phyloP scores from a whole-genome alignment of 2,113 vertebrate species.

The Coregonus clupeaformis region DNA sequence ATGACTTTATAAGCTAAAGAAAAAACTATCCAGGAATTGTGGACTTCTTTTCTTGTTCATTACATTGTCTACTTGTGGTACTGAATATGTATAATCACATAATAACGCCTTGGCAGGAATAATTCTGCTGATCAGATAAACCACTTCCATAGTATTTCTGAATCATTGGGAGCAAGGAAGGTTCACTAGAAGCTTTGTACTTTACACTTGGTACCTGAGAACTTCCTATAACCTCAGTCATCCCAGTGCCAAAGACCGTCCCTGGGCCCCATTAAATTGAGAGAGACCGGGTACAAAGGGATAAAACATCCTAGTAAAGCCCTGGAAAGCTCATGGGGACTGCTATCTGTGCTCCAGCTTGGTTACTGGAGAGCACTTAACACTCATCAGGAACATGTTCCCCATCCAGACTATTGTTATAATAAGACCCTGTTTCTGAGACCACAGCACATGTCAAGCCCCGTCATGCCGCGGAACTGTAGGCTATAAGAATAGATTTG shows the following conservation, averaged over 20 bases:
- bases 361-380: background rate
- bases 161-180: constrained; percentile 28
- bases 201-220: constrained; percentile 18
- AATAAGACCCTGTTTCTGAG: background rate
- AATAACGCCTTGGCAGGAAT: constrained; percentile 5
- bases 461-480: background rate
- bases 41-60: no score
- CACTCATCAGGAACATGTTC: background rate
- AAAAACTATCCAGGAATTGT: background rate
- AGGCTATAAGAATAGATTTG: constrained; percentile 9
- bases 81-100: background rate
- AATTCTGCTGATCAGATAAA: constrained; percentile 22
- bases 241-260: constrained; percentile 4
- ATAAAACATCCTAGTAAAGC: constrained; percentile 17
- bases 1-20: background rate
- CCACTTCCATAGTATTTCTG: constrained; percentile 11
- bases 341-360: background rate
- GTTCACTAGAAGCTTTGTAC: constrained; percentile 13
- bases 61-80: background rate
- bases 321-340: constrained; percentile 1
- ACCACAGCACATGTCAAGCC: background rate
- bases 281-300: constrained; percentile 7
- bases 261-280: constrained; percentile 23
- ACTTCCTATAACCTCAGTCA: constrained; percentile 28
- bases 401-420: background rate